Conservation (phyloP, 2,888 invertebrate species). For the Sclerodermus sp. region DNA sequence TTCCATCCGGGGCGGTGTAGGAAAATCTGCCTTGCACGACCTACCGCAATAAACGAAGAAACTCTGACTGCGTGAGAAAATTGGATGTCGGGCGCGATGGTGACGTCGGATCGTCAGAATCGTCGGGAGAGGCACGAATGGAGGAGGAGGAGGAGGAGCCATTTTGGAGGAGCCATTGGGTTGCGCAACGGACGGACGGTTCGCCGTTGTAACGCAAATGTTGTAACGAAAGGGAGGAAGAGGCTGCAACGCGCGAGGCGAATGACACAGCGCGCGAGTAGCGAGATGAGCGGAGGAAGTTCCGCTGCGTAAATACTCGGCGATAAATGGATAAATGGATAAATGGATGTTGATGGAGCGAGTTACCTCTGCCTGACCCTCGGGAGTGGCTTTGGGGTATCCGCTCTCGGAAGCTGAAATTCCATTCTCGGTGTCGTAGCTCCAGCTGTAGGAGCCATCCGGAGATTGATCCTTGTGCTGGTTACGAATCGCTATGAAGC, state of each 20-base stretch:
- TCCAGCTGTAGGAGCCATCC: conserved; percentile 47
- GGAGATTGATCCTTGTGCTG: conserved; percentile 43
- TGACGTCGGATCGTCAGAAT: too few species aligned
- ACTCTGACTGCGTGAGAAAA: too few species aligned
- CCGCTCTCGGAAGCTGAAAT: conserved; percentile 49
- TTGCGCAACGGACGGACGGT: too few species aligned
- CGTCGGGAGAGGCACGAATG: too few species aligned
- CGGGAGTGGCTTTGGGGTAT: conserved; percentile 38
- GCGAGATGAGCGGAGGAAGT: too few species aligned
- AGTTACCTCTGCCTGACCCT: conserved; percentile 41
- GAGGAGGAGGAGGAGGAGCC: background rate
- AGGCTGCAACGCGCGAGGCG: too few species aligned
- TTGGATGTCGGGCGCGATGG: too few species aligned
- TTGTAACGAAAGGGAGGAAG: too few species aligned
- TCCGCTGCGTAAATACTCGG: too few species aligned
- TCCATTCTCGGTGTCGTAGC: conserved; percentile 54
- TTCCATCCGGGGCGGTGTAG: conserved; percentile 75
- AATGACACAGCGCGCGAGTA: too few species aligned
- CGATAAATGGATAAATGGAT: background rate
- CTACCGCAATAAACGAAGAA: conserved; percentile 59
- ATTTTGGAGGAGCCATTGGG: too few species aligned
- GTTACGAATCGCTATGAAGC: conserved; percentile 44
- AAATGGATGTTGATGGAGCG: background rate
- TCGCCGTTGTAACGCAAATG: too few species aligned
- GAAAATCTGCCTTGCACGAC: conserved; percentile 77